These are phyloP conservation scores for Gila robusta DNA, from an alignment of 2,797 vertebrate species.

Conservation along the genomic window DNA sequence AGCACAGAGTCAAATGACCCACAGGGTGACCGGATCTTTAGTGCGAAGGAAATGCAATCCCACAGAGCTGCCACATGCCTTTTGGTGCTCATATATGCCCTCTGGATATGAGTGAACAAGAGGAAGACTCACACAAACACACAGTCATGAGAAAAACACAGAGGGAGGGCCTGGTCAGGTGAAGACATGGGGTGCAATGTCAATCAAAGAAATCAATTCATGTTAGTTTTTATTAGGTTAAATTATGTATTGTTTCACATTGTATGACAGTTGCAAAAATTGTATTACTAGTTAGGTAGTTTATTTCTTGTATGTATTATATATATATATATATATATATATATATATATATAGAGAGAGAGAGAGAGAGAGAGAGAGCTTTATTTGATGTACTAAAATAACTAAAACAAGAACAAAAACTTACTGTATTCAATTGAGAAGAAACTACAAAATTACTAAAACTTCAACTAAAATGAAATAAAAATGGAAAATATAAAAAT, in stretches of 20 bases:
- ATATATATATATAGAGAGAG: too few species aligned
- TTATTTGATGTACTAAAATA: too few species aligned
- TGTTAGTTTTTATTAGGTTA: background rate
- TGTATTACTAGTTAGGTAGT: too few species aligned
- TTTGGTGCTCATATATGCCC: conserved; percentile 75
- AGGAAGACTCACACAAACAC: conserved; percentile 23
- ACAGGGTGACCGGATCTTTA: conserved; percentile 72
- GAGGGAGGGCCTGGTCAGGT: background rate
- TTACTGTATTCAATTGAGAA: too few species aligned
- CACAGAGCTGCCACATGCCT: conserved; percentile 67
- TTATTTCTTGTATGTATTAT: too few species aligned
- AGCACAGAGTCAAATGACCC: conserved; percentile 70
- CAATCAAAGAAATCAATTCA: background rate
- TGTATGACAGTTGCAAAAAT: background rate
- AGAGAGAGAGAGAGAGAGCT: too few species aligned
- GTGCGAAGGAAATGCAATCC: conserved; percentile 74
- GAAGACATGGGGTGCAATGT: background rate
- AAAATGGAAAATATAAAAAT: too few species aligned
- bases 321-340: too few species aligned
- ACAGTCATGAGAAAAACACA: background rate
- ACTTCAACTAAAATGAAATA: too few species aligned
- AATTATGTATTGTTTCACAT: background rate
- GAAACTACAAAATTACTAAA: too few species aligned
- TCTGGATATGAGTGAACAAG: conserved; percentile 72
- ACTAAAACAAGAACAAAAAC: too few species aligned